These are phyloP conservation scores for Crotalus helleri DNA, from an alignment of 2,113 vertebrate species.

Conservation along the genomic window DNA sequence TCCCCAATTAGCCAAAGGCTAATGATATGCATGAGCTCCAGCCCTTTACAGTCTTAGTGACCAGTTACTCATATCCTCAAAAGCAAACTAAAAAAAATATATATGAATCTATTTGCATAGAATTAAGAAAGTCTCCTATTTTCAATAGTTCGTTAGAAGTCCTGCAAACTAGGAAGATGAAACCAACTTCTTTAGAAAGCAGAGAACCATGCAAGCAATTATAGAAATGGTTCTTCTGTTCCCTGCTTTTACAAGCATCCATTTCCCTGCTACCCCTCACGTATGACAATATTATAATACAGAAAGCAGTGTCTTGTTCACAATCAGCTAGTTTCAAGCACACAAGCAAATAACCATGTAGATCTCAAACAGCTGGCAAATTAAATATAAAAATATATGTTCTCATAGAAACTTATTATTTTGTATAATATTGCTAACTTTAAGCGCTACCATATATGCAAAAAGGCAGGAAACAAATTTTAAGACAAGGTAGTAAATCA, in stretches of 20 bases:
- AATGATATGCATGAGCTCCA: not conserved
- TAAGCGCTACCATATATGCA: not conserved
- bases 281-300: not conserved
- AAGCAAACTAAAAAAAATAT: not conserved
- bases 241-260: not conserved
- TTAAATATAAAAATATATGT: not conserved
- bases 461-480: not conserved
- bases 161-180: not conserved
- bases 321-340: not conserved
- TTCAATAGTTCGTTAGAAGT: not conserved
- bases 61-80: not conserved
- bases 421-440: not conserved
- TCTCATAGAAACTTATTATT: not conserved
- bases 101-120: not conserved
- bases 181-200: not conserved
- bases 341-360: too few relatives aligned
- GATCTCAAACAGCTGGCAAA: not conserved
- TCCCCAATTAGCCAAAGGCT: not conserved
- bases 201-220: not conserved
- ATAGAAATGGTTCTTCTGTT: not conserved
- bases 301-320: not conserved
- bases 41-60: not conserved
- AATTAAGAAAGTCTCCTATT: not conserved
- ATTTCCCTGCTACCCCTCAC: not conserved
- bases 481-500: not conserved